Evolutionary conservation across 2,113 vertebrate genomes (phyloP), one percentile per base, ranked within the genome.

Genomic region (Corythornis cristatus): DNA sequence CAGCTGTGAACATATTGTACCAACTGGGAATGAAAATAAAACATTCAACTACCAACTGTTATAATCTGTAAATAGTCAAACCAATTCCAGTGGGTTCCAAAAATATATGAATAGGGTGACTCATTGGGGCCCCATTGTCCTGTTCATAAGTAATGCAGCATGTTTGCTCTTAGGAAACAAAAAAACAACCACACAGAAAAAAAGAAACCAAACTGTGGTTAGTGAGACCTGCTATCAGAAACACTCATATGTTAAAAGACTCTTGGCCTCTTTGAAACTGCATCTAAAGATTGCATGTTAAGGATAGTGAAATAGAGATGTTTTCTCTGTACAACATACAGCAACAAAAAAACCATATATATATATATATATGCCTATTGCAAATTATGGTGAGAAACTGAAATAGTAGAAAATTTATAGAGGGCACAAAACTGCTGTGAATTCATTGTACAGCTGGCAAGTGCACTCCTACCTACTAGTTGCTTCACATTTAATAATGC

Each of bases 1-100:
- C 97, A 97, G 97, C 97, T 97, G 97, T 97, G 97, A 98, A 97
- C 98, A 98, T 97, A 98, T 97, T 98, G 98, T 93, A 97, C 97
- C 97, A 98, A 98, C 96, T 95, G 97, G 98, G 97, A 98, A 97
- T 95, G 97, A 97, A 97, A 98, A 98, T 97, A 97, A 97, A 98
- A 97, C 98, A 97, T 97, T 98, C 97, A 97, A 96, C 97, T 94
- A 96, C 98, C 97, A 97, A 97, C 98, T 97, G 97, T 97, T 98
- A 97, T 94, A 96, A 97, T 97, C 96, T 96, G 97, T 96, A 97
- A 97, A 97, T 96, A 97, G 97, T 96, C 92, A 92, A 96, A 90
- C 89, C 96, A 96, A 96, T 96, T 97, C 97, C 97, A 96, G 76
- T 95, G 96, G 96, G 97, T 86, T 97, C 93, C 95, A 93, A 95